These are phyloP conservation scores for Scolopax bukidnonensis DNA, from an alignment of 2,797 vertebrate species.

Conservation along the genomic window DNA sequence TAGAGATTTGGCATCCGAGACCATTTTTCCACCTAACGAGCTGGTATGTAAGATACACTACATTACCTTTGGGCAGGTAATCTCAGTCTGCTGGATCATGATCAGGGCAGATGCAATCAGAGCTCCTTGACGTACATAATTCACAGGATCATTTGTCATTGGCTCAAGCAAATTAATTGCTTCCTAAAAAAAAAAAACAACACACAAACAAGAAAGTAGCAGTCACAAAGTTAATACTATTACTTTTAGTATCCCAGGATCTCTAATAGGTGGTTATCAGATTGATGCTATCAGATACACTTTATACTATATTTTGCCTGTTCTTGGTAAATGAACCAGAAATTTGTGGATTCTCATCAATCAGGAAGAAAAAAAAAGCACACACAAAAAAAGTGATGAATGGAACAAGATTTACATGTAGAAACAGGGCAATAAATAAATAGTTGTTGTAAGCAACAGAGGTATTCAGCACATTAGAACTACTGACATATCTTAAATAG, in stretches of 20 bases:
- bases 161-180: conserved; percentile 98
- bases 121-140: conserved; percentile 96
- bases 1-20: not conserved
- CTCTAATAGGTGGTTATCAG: not conserved
- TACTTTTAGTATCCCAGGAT: conserved; percentile 14
- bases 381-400: not conserved
- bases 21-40: not conserved
- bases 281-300: not conserved
- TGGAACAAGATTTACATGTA: not conserved
- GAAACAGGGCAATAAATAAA: not conserved
- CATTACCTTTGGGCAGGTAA: conserved; percentile 95
- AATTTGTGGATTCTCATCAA: not conserved
- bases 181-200: conserved; percentile 81
- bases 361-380: not conserved
- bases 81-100: conserved; percentile 98
- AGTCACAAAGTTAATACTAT: not conserved
- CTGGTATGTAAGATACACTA: not conserved
- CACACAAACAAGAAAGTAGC: not conserved
- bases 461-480: not conserved
- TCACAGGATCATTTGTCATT: conserved; percentile 99
- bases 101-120: conserved; percentile 97
- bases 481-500: not conserved
- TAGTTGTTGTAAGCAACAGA: not conserved
- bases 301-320: not conserved
- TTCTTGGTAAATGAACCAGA: not conserved